Conservation (phyloP, 2,797 vertebrate species). For the Parauchenoglanis ngamensis region DNA sequence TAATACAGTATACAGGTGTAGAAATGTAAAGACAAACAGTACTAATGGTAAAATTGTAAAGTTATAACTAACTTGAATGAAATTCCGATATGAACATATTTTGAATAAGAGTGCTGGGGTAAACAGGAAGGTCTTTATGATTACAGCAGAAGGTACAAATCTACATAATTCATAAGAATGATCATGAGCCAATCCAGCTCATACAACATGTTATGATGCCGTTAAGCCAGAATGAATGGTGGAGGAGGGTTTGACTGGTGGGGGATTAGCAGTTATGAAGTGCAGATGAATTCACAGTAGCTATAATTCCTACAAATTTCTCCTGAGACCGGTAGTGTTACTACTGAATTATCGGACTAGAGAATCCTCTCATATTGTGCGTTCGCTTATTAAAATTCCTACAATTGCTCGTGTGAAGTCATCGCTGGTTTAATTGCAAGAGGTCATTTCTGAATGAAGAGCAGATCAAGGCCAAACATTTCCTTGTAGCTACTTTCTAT, state of each 20-base stretch:
- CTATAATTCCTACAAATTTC: slow-evolving; percentile 1
- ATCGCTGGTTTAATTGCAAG: neutral
- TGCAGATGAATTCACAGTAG: neutral
- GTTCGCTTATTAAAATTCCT: neutral
- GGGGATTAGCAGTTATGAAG: neutral
- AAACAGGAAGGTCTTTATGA: neutral
- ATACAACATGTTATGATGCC: neutral
- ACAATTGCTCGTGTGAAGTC: neutral
- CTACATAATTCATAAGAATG: neutral
- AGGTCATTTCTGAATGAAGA: neutral
- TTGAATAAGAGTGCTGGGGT: neutral
- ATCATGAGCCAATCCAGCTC: neutral
- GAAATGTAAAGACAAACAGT: neutral
- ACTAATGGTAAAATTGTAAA: too few relatives aligned
- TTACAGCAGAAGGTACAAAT: neutral
- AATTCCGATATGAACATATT: neutral
- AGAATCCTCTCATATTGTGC: neutral
- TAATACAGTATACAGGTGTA: neutral
- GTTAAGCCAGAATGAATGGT: neutral
- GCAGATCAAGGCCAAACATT: neutral
- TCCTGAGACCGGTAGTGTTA: neutral
- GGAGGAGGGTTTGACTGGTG: neutral
- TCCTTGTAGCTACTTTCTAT: neutral
- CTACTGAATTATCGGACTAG: neutral
- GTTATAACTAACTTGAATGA: too few relatives aligned